These are phyloP conservation scores for Athripsodes cinereus DNA, from an alignment of 2,888 invertebrate species.

Conservation along the genomic window DNA sequence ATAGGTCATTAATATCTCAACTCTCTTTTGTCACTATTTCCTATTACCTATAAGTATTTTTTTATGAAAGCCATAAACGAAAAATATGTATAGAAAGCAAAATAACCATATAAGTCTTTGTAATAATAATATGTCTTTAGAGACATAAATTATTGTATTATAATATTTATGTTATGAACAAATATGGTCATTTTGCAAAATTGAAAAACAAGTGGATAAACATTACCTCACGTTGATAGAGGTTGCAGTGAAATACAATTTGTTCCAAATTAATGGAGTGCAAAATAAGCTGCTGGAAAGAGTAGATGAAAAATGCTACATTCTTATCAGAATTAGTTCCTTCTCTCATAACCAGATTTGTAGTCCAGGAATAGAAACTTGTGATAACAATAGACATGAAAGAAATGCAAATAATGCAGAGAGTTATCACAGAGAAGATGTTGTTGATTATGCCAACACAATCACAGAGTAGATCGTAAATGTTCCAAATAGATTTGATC, in stretches of 20 bases:
- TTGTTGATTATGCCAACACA: neutral
- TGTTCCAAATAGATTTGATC: neutral
- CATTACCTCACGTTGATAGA: neutral
- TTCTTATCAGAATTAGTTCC: neutral
- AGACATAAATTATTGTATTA: too few species aligned
- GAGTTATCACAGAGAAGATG: neutral
- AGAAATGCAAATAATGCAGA: neutral
- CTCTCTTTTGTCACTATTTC: too few species aligned
- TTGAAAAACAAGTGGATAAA: neutral
- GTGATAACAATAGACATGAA: neutral
- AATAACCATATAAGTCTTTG: too few species aligned
- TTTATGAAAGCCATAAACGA: too few species aligned
- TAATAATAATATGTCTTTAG: too few species aligned
- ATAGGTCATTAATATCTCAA: too few species aligned
- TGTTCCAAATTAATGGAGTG: neutral
- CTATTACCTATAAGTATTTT: too few species aligned
- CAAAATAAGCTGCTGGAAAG: neutral
- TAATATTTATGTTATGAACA: too few species aligned
- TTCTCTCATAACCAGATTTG: neutral
- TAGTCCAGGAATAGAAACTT: neutral
- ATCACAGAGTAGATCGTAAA: conserved; percentile 10
- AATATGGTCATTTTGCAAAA: too few species aligned
- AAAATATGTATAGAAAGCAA: too few species aligned
- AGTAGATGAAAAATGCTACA: neutral
- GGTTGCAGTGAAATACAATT: neutral